Evolutionary conservation across 2,113 vertebrate genomes (phyloP), one percentile per base, ranked within the genome.

Genomic region (Sinocyclocheilus grahami): DNA sequence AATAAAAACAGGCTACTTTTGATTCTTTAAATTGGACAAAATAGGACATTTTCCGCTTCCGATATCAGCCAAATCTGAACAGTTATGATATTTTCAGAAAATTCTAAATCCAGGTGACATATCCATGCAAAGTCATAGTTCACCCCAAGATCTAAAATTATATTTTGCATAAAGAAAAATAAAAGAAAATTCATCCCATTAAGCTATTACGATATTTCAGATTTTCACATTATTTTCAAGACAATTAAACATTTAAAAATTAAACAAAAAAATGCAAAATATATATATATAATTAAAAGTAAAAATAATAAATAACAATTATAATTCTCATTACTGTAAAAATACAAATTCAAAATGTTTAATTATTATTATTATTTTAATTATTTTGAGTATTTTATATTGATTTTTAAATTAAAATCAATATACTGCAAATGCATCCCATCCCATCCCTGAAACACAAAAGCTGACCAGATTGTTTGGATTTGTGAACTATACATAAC

Each of bases 401-500:
- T 37, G 37, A 37, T 37, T 37, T 37, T 33, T 33, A 33, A 33
- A 33, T 33, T 33, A 33, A 33, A 30, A 30, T 30, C 30, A 30
- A 30, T 30, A 30, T 30, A 30, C 30, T 30, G 30, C 30, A 30
- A 30, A 30, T 30, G 30, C 30, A 30, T 30, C 30, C 30, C 30
- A 30, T 30, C n/a, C n/a, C n/a, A n/a, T n/a, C n/a, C n/a, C 6
- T 30, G 18, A 75, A 51, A 53, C 55, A 80, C 78, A 80, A 80
- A 80, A 3, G 14, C 78, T 12, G 55, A 42, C 13, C 20, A 42
- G 22, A 80, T 80, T n/a, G 77, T 39, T 58, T 5, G 3, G n/a
- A 78, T 79, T 39, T 20, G 24, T 55, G 14, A 53, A 78, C 46
- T 55, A 60, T 55, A 60, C 81, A 76, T 30, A 53, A 72, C 46